Evolutionary conservation across 2,888 invertebrate genomes (phyloP), one percentile per base, ranked within the genome.

Genomic region (Terebella lapidaria): DNA sequence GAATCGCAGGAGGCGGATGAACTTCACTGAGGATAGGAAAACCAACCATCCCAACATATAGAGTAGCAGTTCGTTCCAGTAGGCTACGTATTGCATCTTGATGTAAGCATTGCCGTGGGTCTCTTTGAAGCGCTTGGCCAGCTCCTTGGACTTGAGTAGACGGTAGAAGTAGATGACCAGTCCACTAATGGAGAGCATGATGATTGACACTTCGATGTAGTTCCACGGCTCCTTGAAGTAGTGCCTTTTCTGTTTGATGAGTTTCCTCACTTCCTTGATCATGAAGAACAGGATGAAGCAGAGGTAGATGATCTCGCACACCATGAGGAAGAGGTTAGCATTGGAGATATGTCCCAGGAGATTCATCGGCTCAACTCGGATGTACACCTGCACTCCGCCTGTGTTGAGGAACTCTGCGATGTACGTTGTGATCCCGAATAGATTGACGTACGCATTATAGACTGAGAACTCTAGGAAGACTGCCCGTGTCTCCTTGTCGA

Each of bases 401-500:
- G 71, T 74, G 18, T 72, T 67, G 47, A 74, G 64, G 52, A 77
- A 70, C 70, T 81, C 81, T 1, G 77, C 70, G 4, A 78, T 59
- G 20, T 81, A 64, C 3, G 75, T 77, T 5, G 68, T 69, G 1
- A 79, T 71, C 3, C 72, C 72, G 64, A 81, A 80, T 22, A 81
- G 66, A 61, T 79, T 79, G 27, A 64, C 66, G 29, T 64, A 52
- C 0, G 79, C 73, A 59, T 84, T 84, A 71, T 84, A 84, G 30
- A 80, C 78, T 0, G 84, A 82, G 67, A 84, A 84, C 64, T 84
- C 84, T n/a, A 84, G 74, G 62, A 84, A 79, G 3, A 84, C 75
- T 2, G 84, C 84, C 52, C 84, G 63, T 1, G 84, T 84, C 64
- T 79, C 73, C 59, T 72, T 67, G 64, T 84, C 83, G 25, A 84